These are phyloP conservation scores for Carassius auratus DNA, from an alignment of 2,113 vertebrate species.

Conservation along the genomic window DNA sequence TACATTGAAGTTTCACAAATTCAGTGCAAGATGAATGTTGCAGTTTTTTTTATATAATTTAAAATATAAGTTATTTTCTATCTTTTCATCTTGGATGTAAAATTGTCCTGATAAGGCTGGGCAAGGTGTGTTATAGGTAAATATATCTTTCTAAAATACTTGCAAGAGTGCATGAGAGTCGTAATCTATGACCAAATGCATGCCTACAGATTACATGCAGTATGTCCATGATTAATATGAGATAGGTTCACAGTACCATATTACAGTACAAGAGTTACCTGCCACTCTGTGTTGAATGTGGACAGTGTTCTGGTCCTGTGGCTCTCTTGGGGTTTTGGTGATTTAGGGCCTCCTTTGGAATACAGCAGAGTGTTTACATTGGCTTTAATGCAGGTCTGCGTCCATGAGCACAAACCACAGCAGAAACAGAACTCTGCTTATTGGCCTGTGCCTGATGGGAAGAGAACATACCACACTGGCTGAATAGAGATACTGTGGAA, in stretches of 20 bases:
- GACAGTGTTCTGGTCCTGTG: constrained; percentile 71
- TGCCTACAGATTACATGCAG: background rate
- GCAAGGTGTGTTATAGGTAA: background rate
- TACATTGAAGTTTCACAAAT: background rate
- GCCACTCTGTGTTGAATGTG: constrained; percentile 69
- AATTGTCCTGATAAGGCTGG: background rate
- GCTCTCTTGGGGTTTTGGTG: constrained; percentile 54
- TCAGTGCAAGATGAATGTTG: background rate
- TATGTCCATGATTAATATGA: background rate
- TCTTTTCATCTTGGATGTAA: background rate
- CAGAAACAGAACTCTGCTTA: constrained; percentile 75
- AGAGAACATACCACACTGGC: constrained; percentile 62
- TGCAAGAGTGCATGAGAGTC: background rate
- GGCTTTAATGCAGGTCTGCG: constrained; percentile 63
- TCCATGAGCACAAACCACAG: constrained; percentile 61
- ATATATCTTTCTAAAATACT: background rate
- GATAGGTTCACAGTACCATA: background rate
- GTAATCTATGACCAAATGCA: background rate
- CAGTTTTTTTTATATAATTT: background rate
- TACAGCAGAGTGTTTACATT: constrained; percentile 74
- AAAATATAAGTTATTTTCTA: background rate
- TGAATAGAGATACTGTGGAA: constrained; percentile 74
- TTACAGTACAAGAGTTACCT: background rate
- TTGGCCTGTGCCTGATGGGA: constrained; percentile 68
- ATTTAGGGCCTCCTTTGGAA: constrained; percentile 63